Evolutionary conservation across 2,888 invertebrate species (phyloP).

Genomic region (Xylota sylvarum): DNA sequence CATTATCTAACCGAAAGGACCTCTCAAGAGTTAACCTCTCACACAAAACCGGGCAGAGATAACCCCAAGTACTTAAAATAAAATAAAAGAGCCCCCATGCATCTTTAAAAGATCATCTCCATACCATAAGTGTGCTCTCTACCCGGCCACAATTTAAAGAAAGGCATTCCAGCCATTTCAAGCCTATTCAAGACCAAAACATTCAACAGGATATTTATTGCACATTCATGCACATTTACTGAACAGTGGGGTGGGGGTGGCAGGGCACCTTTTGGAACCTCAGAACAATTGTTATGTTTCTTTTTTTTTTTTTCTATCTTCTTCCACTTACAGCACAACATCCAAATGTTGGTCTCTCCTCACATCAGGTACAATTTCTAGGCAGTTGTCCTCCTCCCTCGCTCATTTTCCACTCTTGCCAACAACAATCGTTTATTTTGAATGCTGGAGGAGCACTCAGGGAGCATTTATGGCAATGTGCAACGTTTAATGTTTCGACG

Average conservation of each 20-base stretch:
- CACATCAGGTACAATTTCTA: constrained; percentile 35
- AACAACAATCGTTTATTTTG: constrained; percentile 72
- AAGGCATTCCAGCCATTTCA: constrained; percentile 60
- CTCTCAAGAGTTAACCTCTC: constrained; percentile 63
- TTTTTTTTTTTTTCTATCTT: constrained; percentile 11
- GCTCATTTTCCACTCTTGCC: constrained; percentile 66
- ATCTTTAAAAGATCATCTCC: constrained; percentile 59
- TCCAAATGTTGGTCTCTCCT: constrained; percentile 46
- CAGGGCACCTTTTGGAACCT: constrained; percentile 5
- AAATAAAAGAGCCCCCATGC: constrained; percentile 53
- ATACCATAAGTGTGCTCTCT: constrained; percentile 18
- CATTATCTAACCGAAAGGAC: constrained; percentile 32
- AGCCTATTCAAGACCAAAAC: constrained; percentile 68
- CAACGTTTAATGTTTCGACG: constrained; percentile 66
- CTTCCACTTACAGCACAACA: constrained; percentile 31
- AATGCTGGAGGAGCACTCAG: constrained; percentile 64
- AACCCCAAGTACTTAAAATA: constrained; percentile 51
- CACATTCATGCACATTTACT: constrained; percentile 74
- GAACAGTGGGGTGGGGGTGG: background rate
- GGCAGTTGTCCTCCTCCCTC: constrained; percentile 27
- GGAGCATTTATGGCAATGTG: constrained; percentile 76
- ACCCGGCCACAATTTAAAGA: constrained; percentile 49
- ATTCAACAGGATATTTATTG: constrained; percentile 75
- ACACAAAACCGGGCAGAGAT: constrained; percentile 23
- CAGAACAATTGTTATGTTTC: constrained; percentile 53